Conservation (phyloP, 2,888 invertebrate species). For the Drosophila meridionalis region DNA sequence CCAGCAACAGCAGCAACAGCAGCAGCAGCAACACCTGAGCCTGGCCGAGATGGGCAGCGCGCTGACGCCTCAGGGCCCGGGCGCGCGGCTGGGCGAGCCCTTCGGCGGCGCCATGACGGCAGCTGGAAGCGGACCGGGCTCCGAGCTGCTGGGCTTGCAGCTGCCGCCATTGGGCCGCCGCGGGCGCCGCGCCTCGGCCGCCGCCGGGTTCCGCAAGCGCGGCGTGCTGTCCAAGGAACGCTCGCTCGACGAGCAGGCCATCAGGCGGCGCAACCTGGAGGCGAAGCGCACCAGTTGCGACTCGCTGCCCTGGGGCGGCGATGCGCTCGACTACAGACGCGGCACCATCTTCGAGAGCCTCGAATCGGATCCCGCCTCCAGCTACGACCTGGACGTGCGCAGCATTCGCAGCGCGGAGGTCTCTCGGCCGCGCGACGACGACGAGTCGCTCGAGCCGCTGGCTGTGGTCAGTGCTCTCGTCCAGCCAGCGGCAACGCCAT, state of each 20-base stretch:
- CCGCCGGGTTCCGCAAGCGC: conserved; percentile 82
- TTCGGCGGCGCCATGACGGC: conserved; percentile 80
- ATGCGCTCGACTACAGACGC: conserved; percentile 80
- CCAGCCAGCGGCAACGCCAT: conserved; percentile 26
- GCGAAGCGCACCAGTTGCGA: conserved; percentile 85
- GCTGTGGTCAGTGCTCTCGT: conserved; percentile 58
- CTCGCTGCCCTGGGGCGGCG: conserved; percentile 83
- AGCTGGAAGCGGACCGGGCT: conserved; percentile 36
- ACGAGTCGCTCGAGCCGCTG: conserved; percentile 40
- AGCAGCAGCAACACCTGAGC: conserved; percentile 44
- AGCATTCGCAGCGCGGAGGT: conserved; percentile 83
- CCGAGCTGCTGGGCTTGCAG: conserved; percentile 60
- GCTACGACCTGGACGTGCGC: conserved; percentile 74
- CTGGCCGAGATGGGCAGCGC: conserved; percentile 85
- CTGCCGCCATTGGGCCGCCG: conserved; percentile 79
- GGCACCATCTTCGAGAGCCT: conserved; percentile 85
- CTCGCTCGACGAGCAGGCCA: conserved; percentile 85
- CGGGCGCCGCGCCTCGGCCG: conserved; percentile 83
- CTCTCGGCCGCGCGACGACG: conserved; percentile 29
- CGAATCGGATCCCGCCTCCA: conserved; percentile 80
- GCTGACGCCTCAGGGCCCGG: conserved; percentile 73
- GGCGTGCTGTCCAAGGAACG: conserved; percentile 84
- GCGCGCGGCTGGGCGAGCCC: conserved; percentile 85
- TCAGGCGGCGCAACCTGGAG: conserved; percentile 86
- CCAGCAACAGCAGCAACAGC: conserved; percentile 47